Percentiles rank a stretch among this genome's conserved stretches.
Evolutionary conservation across 2,113 vertebrate species (phyloP).

Genomic region (Hucho hucho): DNA sequence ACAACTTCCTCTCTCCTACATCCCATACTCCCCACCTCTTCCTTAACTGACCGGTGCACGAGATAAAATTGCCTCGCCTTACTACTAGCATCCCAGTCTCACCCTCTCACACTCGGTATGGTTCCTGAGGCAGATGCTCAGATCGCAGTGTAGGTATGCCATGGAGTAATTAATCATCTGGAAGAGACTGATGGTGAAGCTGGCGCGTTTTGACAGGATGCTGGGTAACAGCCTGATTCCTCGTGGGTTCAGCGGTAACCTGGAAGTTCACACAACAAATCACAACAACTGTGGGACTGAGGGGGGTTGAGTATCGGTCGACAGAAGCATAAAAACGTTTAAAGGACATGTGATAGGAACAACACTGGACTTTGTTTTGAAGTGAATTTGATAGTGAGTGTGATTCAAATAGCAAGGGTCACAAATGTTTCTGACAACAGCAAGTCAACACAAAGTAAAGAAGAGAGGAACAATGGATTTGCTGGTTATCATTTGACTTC

Average conservation of each 20-base stretch:
- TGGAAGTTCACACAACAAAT: neutral
- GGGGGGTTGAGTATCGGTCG: neutral
- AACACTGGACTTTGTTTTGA: neutral
- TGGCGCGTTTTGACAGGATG: conserved; percentile 57
- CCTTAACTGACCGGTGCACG: too few relatives aligned
- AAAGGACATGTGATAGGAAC: neutral
- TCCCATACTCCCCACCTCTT: too few relatives aligned
- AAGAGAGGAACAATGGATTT: too few relatives aligned
- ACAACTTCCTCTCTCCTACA: too few relatives aligned
- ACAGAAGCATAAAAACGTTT: neutral
- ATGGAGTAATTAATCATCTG: conserved; percentile 79
- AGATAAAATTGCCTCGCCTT: too few relatives aligned
- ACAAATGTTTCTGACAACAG: neutral
- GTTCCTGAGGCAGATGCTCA: conserved; percentile 66
- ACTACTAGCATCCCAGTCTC: conserved; percentile 14
- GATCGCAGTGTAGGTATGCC: conserved; percentile 77
- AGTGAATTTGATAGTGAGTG: neutral
- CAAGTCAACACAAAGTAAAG: too few relatives aligned
- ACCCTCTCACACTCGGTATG: conserved; percentile 29
- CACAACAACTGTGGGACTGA: too few relatives aligned
- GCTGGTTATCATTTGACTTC: too few relatives aligned
- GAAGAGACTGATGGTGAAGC: conserved; percentile 79
- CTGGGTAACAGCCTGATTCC: conserved; percentile 65
- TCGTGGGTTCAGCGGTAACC: neutral
- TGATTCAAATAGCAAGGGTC: neutral